Evolutionary conservation across 1,140 invertebrate species (phyloP).

Genomic region (Aphaenogaster floridana): DNA sequence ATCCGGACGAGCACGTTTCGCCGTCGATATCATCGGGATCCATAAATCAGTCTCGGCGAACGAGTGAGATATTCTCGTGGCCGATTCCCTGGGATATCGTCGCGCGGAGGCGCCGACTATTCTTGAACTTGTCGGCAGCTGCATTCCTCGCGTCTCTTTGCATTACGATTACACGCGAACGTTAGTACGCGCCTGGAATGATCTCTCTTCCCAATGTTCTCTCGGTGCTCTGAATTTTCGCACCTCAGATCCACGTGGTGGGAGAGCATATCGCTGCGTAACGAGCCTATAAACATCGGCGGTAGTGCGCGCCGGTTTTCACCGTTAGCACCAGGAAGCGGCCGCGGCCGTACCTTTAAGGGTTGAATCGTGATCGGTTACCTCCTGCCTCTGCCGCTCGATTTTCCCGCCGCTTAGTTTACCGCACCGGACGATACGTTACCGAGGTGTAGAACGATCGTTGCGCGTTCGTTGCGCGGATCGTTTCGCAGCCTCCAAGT

Average conservation of each 20-base stretch:
- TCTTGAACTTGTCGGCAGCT: constrained; percentile 53
- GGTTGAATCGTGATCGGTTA: constrained; percentile 74
- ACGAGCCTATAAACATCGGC: constrained; percentile 73
- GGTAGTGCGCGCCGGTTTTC: constrained; percentile 55
- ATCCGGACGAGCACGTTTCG: constrained; percentile 15
- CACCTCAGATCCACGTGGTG: constrained; percentile 55
- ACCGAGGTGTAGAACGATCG: constrained; percentile 43
- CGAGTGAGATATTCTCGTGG: constrained; percentile 35
- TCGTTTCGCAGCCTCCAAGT: constrained; percentile 37
- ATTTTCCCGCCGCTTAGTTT: constrained; percentile 61
- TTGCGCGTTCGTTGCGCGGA: constrained; percentile 25
- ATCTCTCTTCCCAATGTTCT: constrained; percentile 15
- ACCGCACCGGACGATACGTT: constrained; percentile 43
- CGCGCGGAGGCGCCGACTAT: constrained; percentile 27
- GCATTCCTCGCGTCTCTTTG: constrained; percentile 29
- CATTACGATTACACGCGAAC: constrained; percentile 19
- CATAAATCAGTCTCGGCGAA: constrained; percentile 31
- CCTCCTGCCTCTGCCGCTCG: constrained; percentile 53
- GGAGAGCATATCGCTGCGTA: constrained; percentile 52
- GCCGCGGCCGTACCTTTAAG: constrained; percentile 63
- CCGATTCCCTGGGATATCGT: constrained; percentile 27
- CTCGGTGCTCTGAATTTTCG: constrained; percentile 67
- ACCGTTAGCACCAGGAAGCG: constrained; percentile 74
- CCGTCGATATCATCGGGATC: constrained; percentile 23
- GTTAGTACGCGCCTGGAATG: neutral